These are phyloP conservation scores for Tympanuchus pallidicinctus DNA, from an alignment of 2,113 vertebrate genomes.

Conservation along the genomic window DNA sequence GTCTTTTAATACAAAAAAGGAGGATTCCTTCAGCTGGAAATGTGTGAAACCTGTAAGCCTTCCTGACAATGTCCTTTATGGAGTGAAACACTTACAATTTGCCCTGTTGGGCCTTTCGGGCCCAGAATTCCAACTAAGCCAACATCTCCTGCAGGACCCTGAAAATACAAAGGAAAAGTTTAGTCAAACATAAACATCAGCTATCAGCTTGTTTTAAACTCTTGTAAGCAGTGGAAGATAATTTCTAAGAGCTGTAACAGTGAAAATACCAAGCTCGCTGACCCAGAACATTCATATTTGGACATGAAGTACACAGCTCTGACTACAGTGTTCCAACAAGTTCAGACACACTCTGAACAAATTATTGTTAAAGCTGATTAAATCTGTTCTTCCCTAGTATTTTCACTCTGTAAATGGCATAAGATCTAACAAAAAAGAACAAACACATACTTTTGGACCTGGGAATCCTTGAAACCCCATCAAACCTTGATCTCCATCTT, in stretches of 20 bases:
- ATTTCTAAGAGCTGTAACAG: background rate
- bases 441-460: constrained; percentile 88
- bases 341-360: constrained; percentile 5
- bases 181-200: background rate
- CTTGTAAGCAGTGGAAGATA: background rate
- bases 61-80: background rate
- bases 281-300: background rate
- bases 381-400: background rate
- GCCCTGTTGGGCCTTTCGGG: constrained; percentile 89
- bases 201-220: background rate
- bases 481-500: constrained; percentile 87
- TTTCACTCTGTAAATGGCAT: background rate
- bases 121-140: constrained; percentile 88
- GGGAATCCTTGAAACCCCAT: constrained; percentile 93
- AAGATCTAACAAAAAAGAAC: constrained; percentile 26
- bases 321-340: background rate
- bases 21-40: background rate
- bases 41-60: background rate
- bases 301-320: background rate
- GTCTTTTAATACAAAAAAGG: background rate
- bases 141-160: constrained; percentile 91
- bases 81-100: constrained; percentile 81
- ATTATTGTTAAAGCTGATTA: constrained; percentile 22
- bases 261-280: background rate
- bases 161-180: constrained; percentile 41